Evolutionary conservation across 2,113 vertebrate species (phyloP).

Genomic region (Elephantulus edwardii): DNA sequence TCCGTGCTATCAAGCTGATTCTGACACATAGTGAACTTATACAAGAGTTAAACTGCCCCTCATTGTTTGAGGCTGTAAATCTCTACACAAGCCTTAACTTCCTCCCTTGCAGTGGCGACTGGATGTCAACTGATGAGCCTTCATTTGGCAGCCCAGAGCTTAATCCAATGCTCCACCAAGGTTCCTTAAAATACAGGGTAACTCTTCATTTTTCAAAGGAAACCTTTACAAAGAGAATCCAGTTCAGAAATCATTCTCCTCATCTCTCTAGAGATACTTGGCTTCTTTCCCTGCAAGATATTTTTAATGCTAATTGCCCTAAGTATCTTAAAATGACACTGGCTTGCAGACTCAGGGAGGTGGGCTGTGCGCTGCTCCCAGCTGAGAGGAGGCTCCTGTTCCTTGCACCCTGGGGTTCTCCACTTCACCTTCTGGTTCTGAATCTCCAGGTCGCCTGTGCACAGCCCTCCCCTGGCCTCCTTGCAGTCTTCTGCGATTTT

Average conservation of each 20-base stretch:
- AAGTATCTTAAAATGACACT: conserved; percentile 41
- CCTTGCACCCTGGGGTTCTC: not conserved
- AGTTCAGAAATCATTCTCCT: too few species aligned
- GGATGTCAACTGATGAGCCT: too few species aligned
- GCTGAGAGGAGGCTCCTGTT: not conserved
- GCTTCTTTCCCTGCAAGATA: conserved; percentile 15
- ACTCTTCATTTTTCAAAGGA: conserved; percentile 26
- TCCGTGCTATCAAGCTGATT: too few species aligned
- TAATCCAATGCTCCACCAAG: too few species aligned
- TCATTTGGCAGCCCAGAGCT: too few species aligned
- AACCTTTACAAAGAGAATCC: not conserved
- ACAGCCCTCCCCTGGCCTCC: conserved; percentile 25
- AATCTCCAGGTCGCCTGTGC: conserved; percentile 53
- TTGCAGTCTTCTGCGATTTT: not conserved
- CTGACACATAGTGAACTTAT: too few species aligned
- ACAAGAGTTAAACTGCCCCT: too few species aligned
- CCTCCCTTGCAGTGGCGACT: too few species aligned
- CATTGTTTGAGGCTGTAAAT: too few species aligned
- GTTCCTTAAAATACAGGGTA: not conserved
- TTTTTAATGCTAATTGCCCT: not conserved
- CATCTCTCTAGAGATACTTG: not conserved
- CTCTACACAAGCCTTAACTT: too few species aligned
- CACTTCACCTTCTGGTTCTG: not conserved
- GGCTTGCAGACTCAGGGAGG: conserved; percentile 56
- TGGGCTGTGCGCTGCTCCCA: conserved; percentile 35